Conservation (phyloP, 1,140 invertebrate genomes). For the Cepaea nemoralis region DNA sequence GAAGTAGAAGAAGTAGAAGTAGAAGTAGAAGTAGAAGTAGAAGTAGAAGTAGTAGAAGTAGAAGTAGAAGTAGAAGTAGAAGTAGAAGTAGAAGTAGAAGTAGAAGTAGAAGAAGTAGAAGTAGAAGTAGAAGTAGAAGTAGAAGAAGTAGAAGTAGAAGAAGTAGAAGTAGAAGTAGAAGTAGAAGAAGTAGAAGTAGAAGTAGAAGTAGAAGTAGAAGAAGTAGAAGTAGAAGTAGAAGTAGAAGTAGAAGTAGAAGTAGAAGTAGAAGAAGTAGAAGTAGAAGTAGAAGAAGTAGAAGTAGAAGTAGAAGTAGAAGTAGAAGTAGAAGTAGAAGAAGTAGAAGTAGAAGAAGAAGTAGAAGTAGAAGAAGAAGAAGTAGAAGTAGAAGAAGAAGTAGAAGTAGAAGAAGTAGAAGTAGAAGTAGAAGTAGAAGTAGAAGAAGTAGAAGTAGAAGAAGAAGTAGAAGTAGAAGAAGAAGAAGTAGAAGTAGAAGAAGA, state of each 20-base stretch:
- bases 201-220: not conserved
- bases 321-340: not conserved
- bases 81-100: not conserved
- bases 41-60: not conserved
- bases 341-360: not conserved
- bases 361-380: not conserved
- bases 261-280: not conserved
- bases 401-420: not conserved
- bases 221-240: not conserved
- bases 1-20: not conserved
- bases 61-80: not conserved
- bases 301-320: not conserved
- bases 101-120: not conserved
- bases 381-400: not conserved
- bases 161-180: not conserved
- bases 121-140: not conserved
- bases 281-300: not conserved
- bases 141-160: not conserved
- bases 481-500: too few species aligned
- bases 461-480: too few species aligned
- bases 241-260: not conserved
- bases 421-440: not conserved
- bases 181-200: not conserved
- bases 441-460: not conserved
- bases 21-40: not conserved